Conservation (phyloP, 2,113 vertebrate species). For the Channa maculata region DNA sequence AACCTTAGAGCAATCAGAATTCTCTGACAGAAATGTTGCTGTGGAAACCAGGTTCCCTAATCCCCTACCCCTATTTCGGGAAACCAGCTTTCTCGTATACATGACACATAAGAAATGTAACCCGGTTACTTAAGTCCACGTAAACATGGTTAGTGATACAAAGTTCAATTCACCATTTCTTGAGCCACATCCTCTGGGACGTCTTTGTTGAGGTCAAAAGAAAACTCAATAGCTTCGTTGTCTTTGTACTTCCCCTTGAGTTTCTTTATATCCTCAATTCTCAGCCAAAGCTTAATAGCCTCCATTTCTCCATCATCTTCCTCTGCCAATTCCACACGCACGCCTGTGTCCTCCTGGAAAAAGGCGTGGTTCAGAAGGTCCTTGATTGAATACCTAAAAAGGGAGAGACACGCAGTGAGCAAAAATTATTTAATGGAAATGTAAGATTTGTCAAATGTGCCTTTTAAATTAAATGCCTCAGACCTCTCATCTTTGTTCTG, state of each 20-base stretch:
- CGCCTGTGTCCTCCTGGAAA: constrained; percentile 98
- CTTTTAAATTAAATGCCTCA: constrained; percentile 1
- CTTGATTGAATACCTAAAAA: constrained; percentile 94
- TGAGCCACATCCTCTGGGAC: constrained; percentile 97
- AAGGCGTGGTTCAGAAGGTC: constrained; percentile 98
- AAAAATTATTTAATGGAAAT: constrained; percentile 1
- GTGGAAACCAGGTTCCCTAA: no score
- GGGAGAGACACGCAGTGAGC: constrained; percentile 1
- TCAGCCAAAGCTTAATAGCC: constrained; percentile 95
- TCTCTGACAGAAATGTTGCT: no score
- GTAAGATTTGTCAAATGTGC: background rate
- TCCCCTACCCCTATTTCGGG: no score
- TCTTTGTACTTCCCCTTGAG: constrained; percentile 99
- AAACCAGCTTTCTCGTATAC: no score
- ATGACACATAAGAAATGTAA: no score
- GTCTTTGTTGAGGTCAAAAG: constrained; percentile 96
- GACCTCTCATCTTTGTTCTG: constrained; percentile 99
- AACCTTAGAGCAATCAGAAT: no score
- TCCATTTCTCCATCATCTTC: constrained; percentile 98
- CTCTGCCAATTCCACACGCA: constrained; percentile 97
- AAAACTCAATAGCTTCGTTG: constrained; percentile 98
- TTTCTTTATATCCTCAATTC: constrained; percentile 98
- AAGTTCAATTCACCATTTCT: constrained; percentile 90
- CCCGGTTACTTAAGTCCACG: no score
- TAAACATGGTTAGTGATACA: background rate